A percentile compares a stretch with the other conserved stretches of the same genome.
These are phyloP conservation scores for Euborellia annulipes DNA, from an alignment of 1,140 invertebrate species.

Conservation along the genomic window DNA sequence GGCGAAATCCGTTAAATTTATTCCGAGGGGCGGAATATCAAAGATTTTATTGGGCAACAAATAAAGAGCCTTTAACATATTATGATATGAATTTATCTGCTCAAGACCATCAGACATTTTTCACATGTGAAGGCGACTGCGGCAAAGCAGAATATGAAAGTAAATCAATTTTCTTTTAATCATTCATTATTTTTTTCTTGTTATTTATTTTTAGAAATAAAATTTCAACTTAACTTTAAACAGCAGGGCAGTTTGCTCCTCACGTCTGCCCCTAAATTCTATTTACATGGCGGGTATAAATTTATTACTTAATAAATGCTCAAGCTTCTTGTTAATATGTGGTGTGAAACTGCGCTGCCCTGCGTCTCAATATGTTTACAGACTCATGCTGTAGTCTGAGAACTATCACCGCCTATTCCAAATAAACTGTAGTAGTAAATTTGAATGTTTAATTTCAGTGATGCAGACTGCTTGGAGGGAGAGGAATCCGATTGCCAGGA, in stretches of 20 bases:
- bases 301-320: too few species aligned
- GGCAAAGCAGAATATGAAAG: slow-evolving; percentile 87
- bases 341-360: too few species aligned
- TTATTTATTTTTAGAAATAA: not conserved
- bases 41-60: slow-evolving; percentile 76
- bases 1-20: slow-evolving; percentile 91
- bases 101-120: slow-evolving; percentile 97
- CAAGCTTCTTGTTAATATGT: too few species aligned
- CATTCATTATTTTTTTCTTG: not conserved
- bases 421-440: too few species aligned
- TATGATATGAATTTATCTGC: slow-evolving; percentile 99
- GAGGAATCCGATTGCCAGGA: slow-evolving; percentile 76
- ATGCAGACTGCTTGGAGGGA: slow-evolving; percentile 98
- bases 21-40: slow-evolving; percentile 94
- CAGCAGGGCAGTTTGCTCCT: too few species aligned
- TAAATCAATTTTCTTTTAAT: slow-evolving; percentile 22
- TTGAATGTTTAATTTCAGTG: slow-evolving; percentile 40
- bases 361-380: too few species aligned
- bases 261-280: too few species aligned
- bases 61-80: slow-evolving; percentile 91
- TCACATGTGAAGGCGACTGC: slow-evolving; percentile 81
- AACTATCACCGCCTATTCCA: too few species aligned
- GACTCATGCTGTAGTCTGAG: too few species aligned
- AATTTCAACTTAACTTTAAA: not conserved
- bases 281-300: too few species aligned